Evolutionary conservation across 2,888 invertebrate genomes (phyloP).

Genomic region (Parnassius orleans): DNA sequence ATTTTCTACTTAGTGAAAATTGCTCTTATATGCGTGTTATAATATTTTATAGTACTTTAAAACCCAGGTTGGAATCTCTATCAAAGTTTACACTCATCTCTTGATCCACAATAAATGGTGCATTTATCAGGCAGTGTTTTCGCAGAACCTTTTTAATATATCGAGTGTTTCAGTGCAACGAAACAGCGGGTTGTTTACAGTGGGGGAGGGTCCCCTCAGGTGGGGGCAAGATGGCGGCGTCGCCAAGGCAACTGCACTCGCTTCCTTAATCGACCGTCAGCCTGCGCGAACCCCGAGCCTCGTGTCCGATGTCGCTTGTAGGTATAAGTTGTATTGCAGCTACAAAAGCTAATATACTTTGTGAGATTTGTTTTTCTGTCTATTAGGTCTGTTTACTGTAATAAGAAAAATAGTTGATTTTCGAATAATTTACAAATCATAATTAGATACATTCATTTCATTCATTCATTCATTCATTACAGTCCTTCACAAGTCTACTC

Average conservation of each 20-base stretch:
- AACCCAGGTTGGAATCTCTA: conserved; percentile 11
- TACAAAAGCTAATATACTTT: conserved; percentile 37
- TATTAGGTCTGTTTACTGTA: too few relatives aligned
- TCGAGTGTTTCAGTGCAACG: conserved; percentile 79
- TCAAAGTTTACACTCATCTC: conserved; percentile 29
- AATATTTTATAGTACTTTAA: conserved; percentile 15
- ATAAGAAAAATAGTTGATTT: too few relatives aligned
- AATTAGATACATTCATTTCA: too few relatives aligned
- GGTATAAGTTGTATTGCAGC: conserved; percentile 72
- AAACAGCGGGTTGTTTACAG: conserved; percentile 77
- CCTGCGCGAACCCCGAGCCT: conserved; percentile 55
- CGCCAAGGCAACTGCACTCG: conserved; percentile 78
- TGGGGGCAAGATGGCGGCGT: conserved; percentile 75
- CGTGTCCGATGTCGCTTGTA: conserved; percentile 62
- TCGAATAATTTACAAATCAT: too few relatives aligned
- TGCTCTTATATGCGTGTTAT: too few relatives aligned
- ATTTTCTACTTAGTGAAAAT: too few relatives aligned
- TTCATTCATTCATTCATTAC: too few relatives aligned
- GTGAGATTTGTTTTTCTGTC: not conserved
- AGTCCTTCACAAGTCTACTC: too few relatives aligned
- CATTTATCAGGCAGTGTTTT: conserved; percentile 61
- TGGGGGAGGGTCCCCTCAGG: conserved; percentile 48
- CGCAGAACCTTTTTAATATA: conserved; percentile 73
- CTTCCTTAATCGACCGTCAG: conserved; percentile 79
- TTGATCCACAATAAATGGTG: conserved; percentile 51